phyloP scores from a whole-genome alignment of 2,888 invertebrate genomes.

The Nymphalis c-album region DNA sequence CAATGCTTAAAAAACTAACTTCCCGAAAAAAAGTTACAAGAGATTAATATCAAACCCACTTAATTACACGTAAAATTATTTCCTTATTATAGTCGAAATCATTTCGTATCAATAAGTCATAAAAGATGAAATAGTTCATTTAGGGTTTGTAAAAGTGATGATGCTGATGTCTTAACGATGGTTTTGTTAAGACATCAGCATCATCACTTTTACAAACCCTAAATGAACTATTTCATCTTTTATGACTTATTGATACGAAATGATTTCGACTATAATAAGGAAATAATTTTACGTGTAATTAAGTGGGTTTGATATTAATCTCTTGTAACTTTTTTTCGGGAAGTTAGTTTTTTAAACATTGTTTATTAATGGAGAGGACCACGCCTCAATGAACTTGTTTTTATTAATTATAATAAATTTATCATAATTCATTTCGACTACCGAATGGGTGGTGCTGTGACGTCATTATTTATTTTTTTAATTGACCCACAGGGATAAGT shows the following conservation, averaged over 20 bases:
- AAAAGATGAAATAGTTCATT: too few species aligned
- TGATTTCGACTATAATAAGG: slow-evolving; percentile 18
- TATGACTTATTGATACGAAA: not conserved
- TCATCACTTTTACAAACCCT: too few species aligned
- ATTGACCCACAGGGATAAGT: slow-evolving; percentile 30
- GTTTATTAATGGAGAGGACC: slow-evolving; percentile 37
- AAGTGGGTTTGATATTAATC: slow-evolving; percentile 30
- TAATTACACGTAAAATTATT: slow-evolving; percentile 35
- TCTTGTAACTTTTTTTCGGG: slow-evolving; percentile 3
- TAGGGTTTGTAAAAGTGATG: too few species aligned
- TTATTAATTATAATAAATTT: slow-evolving; percentile 40
- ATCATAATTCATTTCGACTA: slow-evolving; percentile 52
- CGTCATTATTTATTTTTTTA: slow-evolving; percentile 63
- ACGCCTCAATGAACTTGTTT: slow-evolving; percentile 37
- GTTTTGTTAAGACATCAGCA: too few species aligned
- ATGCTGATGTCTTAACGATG: too few species aligned
- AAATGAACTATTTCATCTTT: too few species aligned
- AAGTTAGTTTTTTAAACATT: slow-evolving; percentile 12
- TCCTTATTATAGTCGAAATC: slow-evolving; percentile 21
- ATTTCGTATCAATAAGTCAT: slow-evolving; percentile 1
- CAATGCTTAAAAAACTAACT: slow-evolving; percentile 8
- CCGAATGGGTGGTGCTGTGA: slow-evolving; percentile 62
- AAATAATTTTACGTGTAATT: slow-evolving; percentile 35
- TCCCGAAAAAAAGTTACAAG: slow-evolving; percentile 7
- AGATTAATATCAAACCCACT: slow-evolving; percentile 29